Conservation (phyloP, 2,113 vertebrate species). For the Rallus limicola region DNA sequence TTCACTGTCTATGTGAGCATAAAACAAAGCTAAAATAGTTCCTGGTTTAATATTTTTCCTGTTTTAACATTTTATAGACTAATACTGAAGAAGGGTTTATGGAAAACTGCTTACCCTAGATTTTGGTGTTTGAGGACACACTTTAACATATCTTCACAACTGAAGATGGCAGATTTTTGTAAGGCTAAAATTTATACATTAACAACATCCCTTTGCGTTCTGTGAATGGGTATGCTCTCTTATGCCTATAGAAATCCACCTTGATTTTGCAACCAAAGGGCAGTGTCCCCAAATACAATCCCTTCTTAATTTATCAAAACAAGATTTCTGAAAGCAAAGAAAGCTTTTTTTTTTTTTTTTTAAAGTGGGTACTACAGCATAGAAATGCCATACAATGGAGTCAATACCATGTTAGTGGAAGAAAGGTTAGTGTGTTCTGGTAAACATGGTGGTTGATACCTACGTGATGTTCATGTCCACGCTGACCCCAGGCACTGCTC, state of each 20-base stretch:
- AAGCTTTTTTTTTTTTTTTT: not conserved
- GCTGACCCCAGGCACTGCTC: slow-evolving; percentile 87
- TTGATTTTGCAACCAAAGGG: not conserved
- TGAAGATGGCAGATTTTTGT: not conserved
- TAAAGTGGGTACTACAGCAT: not conserved
- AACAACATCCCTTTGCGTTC: not conserved
- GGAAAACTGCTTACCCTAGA: not conserved
- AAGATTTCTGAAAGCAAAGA: not conserved
- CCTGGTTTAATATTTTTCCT: not conserved
- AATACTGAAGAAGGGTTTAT: not conserved
- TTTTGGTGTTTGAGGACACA: not conserved
- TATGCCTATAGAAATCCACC: not conserved
- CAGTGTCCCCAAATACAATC: not conserved
- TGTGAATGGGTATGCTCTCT: not conserved
- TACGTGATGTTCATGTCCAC: slow-evolving; percentile 98
- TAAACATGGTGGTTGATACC: not conserved
- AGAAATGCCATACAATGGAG: not conserved
- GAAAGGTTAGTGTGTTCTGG: not conserved
- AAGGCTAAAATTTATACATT: not conserved
- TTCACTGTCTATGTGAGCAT: not conserved
- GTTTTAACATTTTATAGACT: not conserved
- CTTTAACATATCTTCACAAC: not conserved
- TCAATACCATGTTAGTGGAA: not conserved
- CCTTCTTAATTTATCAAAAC: not conserved
- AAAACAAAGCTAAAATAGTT: not conserved